Base-by-base conservation (phyloP, 2,888 invertebrate species). In the Eumerus sabulonum region DNA sequence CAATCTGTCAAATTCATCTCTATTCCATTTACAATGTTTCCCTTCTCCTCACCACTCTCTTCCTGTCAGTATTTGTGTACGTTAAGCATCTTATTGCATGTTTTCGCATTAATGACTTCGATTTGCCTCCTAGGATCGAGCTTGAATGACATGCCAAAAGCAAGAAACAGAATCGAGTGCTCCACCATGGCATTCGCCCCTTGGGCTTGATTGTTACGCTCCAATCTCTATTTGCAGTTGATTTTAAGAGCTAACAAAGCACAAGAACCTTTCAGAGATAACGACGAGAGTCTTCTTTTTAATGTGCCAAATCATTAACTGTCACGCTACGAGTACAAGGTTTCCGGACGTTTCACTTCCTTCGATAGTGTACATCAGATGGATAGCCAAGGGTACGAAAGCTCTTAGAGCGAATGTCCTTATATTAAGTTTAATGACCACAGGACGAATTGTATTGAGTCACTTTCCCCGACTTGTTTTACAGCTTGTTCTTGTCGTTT, bases 271-370 rank as follows among this genome's bases (percentile, higher is more conserved):
- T 27, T 27, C 27, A 27, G 27, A n/a, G 0, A 38, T 4, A 17
- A 27, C 35, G 17, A 7, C 1, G 44, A 47, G 13, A 19, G 7
- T 27, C 7, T 5, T 12, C 27, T 27, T 27, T 17, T 47, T 38
- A 59, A 59, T 59, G 59, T 59, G 14, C 17, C 14, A 60, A 14
- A 19, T 60, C 60, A 50, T 60, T 48, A 60, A 50, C 48, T 60
- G 60, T 40, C 60, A 48, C 19, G 27, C 50, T 40, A 40, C 50
- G 2, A 14, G 4, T 40, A 40, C 50, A 4, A 14, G 4, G 17
- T 47, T 47, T 59, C 36, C 18, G 59, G 17, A 18, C 14, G 13
- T 12, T 1, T 42, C n/a, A 16, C 36, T 59, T 59, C 35, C 36
- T 50, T 40, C 19, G 18, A 19, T 50, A 19, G 19, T 16, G 27